A percentile compares a stretch with the other conserved stretches of the same genome.
Evolutionary conservation across 2,797 vertebrate species (phyloP).

Genomic region (Epinephelus coioides): DNA sequence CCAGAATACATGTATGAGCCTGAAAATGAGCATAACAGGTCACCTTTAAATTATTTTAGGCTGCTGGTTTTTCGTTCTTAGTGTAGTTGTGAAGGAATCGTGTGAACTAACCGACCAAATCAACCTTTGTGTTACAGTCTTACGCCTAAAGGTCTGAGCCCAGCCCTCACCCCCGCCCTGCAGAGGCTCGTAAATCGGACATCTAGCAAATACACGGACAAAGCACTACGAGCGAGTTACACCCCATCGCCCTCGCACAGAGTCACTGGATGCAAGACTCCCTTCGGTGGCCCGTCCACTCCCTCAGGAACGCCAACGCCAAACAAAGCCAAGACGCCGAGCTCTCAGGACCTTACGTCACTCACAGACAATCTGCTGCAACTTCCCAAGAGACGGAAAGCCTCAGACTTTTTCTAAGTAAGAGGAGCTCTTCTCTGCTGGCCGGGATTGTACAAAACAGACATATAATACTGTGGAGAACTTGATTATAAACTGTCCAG

Average conservation of each 20-base stretch:
- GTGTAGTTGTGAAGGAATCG: neutral
- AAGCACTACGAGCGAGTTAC: slow-evolving; percentile 96
- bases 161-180: slow-evolving; percentile 94
- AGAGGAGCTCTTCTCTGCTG: slow-evolving; percentile 10
- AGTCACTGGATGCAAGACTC: slow-evolving; percentile 88
- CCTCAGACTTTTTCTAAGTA: slow-evolving; percentile 89
- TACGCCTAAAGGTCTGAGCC: slow-evolving; percentile 95
- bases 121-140: slow-evolving; percentile 85
- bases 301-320: slow-evolving; percentile 89
- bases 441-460: slow-evolving; percentile 37
- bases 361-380: slow-evolving; percentile 97
- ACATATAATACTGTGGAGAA: slow-evolving; percentile 19
- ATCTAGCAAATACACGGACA: slow-evolving; percentile 97
- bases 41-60: neutral
- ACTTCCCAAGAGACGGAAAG: slow-evolving; percentile 95
- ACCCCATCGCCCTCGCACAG: slow-evolving; percentile 94
- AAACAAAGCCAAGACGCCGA: slow-evolving; percentile 87
- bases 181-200: slow-evolving; percentile 95
- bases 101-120: slow-evolving; percentile 7
- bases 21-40: too few relatives aligned
- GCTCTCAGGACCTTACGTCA: slow-evolving; percentile 92
- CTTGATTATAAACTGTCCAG: neutral
- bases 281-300: slow-evolving; percentile 84
- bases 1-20: too few relatives aligned
- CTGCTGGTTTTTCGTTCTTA: neutral